phyloP scores from a whole-genome alignment of 2,113 vertebrate genomes.

The Nibea albiflora region DNA sequence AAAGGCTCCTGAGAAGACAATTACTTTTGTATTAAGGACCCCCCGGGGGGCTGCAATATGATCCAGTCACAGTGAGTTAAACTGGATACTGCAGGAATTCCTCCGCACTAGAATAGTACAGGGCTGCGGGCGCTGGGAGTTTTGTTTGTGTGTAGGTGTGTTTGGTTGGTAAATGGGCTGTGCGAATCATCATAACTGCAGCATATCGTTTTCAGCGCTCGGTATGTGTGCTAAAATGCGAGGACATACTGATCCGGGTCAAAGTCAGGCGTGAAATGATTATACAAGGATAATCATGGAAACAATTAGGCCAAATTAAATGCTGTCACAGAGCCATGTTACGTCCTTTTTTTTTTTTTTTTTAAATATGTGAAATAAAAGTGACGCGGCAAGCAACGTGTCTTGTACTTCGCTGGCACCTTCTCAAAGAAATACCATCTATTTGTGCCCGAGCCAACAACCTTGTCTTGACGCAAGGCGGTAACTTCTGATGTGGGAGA shows the following conservation, averaged over 20 bases:
- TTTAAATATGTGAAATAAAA: conserved; percentile 1
- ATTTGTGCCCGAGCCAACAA: background rate
- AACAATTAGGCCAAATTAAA: background rate
- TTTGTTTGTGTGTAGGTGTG: conserved; percentile 35
- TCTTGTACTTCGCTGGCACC: background rate
- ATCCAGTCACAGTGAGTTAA: conserved; percentile 62
- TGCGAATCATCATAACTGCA: conserved; percentile 23
- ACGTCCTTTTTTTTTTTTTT: background rate
- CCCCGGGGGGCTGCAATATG: conserved; percentile 61
- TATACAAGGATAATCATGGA: conserved; percentile 21
- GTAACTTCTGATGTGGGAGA: background rate
- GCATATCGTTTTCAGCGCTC: conserved; percentile 5
- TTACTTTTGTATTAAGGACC: conserved; percentile 74
- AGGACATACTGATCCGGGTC: conserved; percentile 35
- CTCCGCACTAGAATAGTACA: conserved; percentile 37
- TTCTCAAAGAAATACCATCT: background rate
- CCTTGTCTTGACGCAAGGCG: background rate
- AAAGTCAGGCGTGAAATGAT: conserved; percentile 30
- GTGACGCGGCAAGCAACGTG: background rate
- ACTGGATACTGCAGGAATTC: conserved; percentile 71
- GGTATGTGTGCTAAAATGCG: conserved; percentile 32
- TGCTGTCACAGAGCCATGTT: background rate
- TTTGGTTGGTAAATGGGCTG: conserved; percentile 21
- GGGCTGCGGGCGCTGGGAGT: conserved; percentile 23
- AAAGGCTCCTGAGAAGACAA: conserved; percentile 64